Conservation (phyloP, 2,888 invertebrate species). For the Platycnemis pennipes region DNA sequence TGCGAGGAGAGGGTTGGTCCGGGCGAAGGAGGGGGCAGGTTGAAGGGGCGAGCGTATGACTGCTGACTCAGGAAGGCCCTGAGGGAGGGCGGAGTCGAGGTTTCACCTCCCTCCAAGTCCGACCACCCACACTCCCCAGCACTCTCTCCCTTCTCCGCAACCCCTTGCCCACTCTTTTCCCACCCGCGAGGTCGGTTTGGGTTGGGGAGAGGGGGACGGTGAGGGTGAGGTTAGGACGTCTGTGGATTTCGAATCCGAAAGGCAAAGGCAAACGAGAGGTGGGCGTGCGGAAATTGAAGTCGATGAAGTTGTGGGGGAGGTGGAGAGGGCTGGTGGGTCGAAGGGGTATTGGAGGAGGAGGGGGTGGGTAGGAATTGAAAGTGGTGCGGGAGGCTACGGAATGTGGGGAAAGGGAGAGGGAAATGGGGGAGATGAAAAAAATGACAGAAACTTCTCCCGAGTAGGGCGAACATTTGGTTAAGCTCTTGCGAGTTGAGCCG, state of each 20-base stretch:
- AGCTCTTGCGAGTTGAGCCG: slow-evolving; percentile 12
- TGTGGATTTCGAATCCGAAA: slow-evolving; percentile 44
- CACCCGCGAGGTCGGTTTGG: neutral
- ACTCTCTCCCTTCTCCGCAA: neutral
- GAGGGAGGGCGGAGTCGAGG: neutral
- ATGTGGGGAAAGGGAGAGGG: neutral
- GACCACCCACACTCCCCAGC: neutral
- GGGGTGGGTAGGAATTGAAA: too few relatives aligned
- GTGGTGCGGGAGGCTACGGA: neutral
- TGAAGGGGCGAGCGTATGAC: neutral
- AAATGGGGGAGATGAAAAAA: neutral
- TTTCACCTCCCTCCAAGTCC: neutral
- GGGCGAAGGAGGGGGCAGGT: neutral
- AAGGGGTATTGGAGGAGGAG: neutral
- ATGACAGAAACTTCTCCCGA: neutral
- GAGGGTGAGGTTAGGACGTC: neutral
- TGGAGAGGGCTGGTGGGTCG: neutral
- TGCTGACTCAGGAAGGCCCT: slow-evolving; percentile 30
- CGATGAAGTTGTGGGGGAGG: slow-evolving; percentile 13
- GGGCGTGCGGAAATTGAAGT: slow-evolving; percentile 40
- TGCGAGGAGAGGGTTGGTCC: neutral
- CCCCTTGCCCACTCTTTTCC: slow-evolving; percentile 14
- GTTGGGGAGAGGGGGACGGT: neutral
- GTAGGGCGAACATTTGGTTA: neutral
- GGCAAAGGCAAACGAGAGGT: slow-evolving; percentile 50